Base-by-base conservation (phyloP, 2,888 invertebrate genomes). In the Cecidostiba fungosa region DNA sequence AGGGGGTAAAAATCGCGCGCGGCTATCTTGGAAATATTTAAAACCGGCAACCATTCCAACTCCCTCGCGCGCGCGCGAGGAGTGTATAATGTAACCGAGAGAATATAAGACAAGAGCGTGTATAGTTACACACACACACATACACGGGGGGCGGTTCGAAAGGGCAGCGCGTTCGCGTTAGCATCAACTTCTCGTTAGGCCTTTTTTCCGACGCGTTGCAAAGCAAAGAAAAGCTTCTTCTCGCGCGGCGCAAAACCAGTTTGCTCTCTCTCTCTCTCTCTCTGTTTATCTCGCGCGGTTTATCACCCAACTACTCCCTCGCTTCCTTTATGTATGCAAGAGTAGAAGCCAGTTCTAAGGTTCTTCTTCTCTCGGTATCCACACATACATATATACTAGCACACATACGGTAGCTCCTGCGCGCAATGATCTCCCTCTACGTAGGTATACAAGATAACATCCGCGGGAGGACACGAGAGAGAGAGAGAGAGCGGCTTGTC, bases 161-260 rank as follows among this genome's bases (percentile, higher is more conserved):
- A 50, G 50, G 19, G 50, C 50, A 19, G 10, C 39, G 54, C 4
- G 54, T 32, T 29, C 82, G 85, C 88, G 86, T 88, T 89, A 89
- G 89, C 89, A 89, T 89, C 85, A 88, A 87, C 86, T 88, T 89
- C 89, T 89, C 89, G 89, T 89, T 89, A 89, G 87, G 87, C 70
- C 86, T 88, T 89, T 89, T 89, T 89, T 47, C 76, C 76, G 47
- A 54, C 69, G 72, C 6, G n/a, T 16, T 23, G 39, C 77, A 26
- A 47, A 29, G 74, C n/a, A 39, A 23, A 59, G 81, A 10, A 54
- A 47, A 70, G 36, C 66, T 29, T 29, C 66, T 29, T 66, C 29
- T 12, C 54, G 50, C 59, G 32, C 66, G 54, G 54, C 12, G 50
- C 82, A 70, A 88, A 89, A 89, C 89, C 89, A 89, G 89, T 89